These are phyloP conservation scores for Coregonus ussuriensis DNA, from an alignment of 2,797 vertebrate species.

Conservation along the genomic window DNA sequence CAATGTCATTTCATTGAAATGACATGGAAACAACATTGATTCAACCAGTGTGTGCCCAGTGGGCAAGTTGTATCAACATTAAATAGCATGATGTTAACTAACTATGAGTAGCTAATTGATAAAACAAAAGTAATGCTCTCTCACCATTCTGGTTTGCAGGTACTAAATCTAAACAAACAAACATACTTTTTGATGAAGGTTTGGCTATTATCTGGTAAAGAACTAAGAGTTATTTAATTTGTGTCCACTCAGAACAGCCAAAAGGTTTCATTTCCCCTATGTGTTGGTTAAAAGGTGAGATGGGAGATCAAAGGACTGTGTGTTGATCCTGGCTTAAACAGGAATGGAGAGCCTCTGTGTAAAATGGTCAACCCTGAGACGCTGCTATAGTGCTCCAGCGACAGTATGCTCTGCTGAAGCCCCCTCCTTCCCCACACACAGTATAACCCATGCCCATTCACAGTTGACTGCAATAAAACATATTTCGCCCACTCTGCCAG, in stretches of 20 bases:
- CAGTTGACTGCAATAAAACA: constrained; percentile 66
- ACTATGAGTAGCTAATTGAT: too few species aligned
- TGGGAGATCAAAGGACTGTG: constrained; percentile 64
- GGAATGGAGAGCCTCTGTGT: constrained; percentile 73
- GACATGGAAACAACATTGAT: too few species aligned
- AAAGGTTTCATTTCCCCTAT: constrained; percentile 24
- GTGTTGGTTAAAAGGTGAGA: constrained; percentile 58
- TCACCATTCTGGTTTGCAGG: too few species aligned
- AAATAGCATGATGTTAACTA: too few species aligned
- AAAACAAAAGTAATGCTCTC: too few species aligned
- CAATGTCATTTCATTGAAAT: too few species aligned
- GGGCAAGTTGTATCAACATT: too few species aligned
- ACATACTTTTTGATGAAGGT: not conserved
- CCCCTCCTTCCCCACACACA: constrained; percentile 57
- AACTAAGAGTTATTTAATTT: constrained; percentile 59
- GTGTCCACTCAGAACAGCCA: constrained; percentile 29
- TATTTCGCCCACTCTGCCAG: constrained; percentile 39
- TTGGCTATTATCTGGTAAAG: too few species aligned
- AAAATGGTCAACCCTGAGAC: constrained; percentile 60
- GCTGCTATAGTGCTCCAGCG: constrained; percentile 39
- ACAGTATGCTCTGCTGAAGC: constrained; percentile 48
- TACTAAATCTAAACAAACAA: too few species aligned
- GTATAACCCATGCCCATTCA: constrained; percentile 58
- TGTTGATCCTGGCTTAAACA: constrained; percentile 67
- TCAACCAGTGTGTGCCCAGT: too few species aligned